These are phyloP conservation scores for Acleris cristana DNA, from an alignment of 2,888 invertebrate genomes.

Conservation along the genomic window DNA sequence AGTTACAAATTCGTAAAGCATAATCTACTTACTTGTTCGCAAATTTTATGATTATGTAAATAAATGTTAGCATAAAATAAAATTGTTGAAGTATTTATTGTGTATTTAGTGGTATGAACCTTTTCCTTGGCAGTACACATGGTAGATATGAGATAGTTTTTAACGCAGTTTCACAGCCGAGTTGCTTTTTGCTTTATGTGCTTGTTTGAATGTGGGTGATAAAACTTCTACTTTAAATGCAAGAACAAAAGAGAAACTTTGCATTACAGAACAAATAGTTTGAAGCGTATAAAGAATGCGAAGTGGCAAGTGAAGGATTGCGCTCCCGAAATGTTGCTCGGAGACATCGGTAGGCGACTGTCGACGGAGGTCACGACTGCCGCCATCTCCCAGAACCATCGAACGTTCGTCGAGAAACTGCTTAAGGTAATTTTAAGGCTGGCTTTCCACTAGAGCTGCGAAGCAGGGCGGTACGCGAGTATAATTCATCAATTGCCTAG, in stretches of 20 bases:
- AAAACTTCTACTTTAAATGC: not conserved
- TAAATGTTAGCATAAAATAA: conserved; percentile 43
- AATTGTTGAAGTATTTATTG: conserved; percentile 46
- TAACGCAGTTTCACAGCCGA: conserved; percentile 34
- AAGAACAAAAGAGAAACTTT: conserved; percentile 34
- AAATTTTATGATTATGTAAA: conserved; percentile 20
- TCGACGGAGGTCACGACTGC: conserved; percentile 91
- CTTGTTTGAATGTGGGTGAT: conserved; percentile 45
- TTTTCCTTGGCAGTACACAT: conserved; percentile 26
- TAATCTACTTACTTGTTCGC: conserved; percentile 20
- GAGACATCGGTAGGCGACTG: conserved; percentile 79
- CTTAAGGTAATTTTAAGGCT: conserved; percentile 88
- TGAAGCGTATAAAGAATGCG: conserved; percentile 85
- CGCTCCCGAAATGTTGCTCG: conserved; percentile 77
- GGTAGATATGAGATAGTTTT: conserved; percentile 18
- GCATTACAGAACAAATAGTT: conserved; percentile 80
- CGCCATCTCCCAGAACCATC: conserved; percentile 97
- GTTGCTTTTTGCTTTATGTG: conserved; percentile 57
- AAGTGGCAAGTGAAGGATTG: conserved; percentile 87
- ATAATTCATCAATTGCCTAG: too few species aligned
- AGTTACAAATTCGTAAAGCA: conserved; percentile 17
- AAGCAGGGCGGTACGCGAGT: too few species aligned
- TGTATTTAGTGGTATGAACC: conserved; percentile 48
- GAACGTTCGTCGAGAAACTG: conserved; percentile 98
- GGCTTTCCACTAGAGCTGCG: too few species aligned